phyloP scores from a whole-genome alignment of 2,888 invertebrate genomes.

The Leptinotarsa tumamoca region DNA sequence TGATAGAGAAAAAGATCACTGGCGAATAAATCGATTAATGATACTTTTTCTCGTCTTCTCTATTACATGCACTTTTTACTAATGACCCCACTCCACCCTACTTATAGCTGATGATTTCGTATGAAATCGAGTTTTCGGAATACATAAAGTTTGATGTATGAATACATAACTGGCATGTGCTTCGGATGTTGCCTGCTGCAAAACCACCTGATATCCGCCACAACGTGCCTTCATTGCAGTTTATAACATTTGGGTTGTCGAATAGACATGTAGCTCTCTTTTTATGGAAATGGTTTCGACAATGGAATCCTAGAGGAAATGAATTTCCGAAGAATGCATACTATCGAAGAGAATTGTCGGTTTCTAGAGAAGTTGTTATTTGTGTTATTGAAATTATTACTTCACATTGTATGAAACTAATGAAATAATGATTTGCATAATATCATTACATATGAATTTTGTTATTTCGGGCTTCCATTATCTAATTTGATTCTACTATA shows the following conservation, averaged over 20 bases:
- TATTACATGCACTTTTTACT: not conserved
- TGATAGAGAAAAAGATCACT: no score
- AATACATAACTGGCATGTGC: slow-evolving; percentile 60
- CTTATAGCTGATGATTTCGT: slow-evolving; percentile 55
- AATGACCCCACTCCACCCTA: slow-evolving; percentile 32
- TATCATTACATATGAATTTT: no score
- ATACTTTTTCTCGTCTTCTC: no score
- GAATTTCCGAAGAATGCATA: not conserved
- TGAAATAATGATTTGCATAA: no score
- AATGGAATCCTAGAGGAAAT: not conserved
- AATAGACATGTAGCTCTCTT: not conserved
- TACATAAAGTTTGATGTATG: slow-evolving; percentile 57
- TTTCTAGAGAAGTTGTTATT: no score
- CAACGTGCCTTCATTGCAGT: slow-evolving; percentile 33
- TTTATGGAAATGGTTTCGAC: slow-evolving; percentile 1
- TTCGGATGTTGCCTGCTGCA: slow-evolving; percentile 49
- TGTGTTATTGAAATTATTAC: no score
- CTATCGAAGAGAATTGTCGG: not conserved
- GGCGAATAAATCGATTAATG: no score
- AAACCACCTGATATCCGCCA: slow-evolving; percentile 53
- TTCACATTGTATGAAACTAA: no score
- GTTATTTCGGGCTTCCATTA: no score
- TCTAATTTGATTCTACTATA: no score
- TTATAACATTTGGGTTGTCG: not conserved
- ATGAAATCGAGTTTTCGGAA: slow-evolving; percentile 57